Evolutionary conservation across 1,140 invertebrate species (phyloP), one percentile per base, ranked within the genome.

Genomic region (Lysiphlebus fabarum): DNA sequence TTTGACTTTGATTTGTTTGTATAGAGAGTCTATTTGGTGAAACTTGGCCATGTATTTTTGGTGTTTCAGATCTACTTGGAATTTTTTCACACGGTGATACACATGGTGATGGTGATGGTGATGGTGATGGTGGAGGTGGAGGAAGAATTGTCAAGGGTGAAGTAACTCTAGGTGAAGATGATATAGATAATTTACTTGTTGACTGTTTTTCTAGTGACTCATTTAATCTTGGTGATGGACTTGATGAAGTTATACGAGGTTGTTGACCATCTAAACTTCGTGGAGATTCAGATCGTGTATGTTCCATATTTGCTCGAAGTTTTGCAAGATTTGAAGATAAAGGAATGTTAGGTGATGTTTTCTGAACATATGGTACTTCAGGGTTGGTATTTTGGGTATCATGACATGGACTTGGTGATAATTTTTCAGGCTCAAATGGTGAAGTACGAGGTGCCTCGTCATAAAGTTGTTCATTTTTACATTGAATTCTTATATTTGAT

Each of bases 381-480:
- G 58, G 61, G 43, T n/a, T 43, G 1, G n/a, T 4, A 14, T 11
- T 55, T 6, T 33, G 26, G 1, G 33, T 43, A 49, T 44, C 1
- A 48, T 63, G 8, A 48, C 45, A 44, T 40, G 63, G 58, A 53
- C 54, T 65, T 0, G 56, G 37, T 1, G 62, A 63, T 51, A 64
- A 54, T 42, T 61, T 59, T 33, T 67, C 63, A 11, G 63, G 62
- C 58, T 38, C 26, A 44, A 56, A 56, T 8, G 36, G 51, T 11
- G 17, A 17, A 0, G 42, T 49, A 17, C 58, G 59, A 0, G 71
- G 70, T 5, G 72, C 65, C 49, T 70, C 72, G 26, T 75, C 74
- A 40, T 77, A 77, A 4, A 75, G 62, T 1, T 67, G 64, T 6
- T 76, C 74, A 5, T 64, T 63, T 34, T 53, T 56, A 33, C 50